These are phyloP conservation scores for Cygnus buccinator DNA, from an alignment of 2,113 vertebrate genomes.

Conservation along the genomic window DNA sequence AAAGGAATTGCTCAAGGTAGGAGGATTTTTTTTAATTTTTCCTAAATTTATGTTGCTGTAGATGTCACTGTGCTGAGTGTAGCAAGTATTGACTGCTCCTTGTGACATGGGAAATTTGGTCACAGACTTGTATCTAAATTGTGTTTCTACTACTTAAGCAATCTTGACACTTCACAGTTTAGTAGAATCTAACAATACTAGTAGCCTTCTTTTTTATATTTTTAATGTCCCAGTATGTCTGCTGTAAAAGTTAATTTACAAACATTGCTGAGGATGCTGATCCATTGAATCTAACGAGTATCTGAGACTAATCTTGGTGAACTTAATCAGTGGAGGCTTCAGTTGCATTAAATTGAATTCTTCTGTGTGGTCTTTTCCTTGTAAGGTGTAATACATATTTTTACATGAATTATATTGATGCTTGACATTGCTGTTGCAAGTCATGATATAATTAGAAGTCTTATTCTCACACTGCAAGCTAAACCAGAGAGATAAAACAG, in stretches of 20 bases:
- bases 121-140: background rate
- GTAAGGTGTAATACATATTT: background rate
- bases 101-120: background rate
- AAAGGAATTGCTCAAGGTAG: background rate
- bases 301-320: slow-evolving; percentile 42
- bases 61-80: background rate
- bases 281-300: background rate
- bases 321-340: slow-evolving; percentile 22
- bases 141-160: background rate
- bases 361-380: slow-evolving; percentile 5
- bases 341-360: slow-evolving; percentile 7
- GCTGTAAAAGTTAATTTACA: slow-evolving; percentile 27
- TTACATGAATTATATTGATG: background rate
- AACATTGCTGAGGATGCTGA: background rate
- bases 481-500: background rate
- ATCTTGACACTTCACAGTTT: background rate
- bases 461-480: background rate
- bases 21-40: background rate
- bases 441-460: background rate
- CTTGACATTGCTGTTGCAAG: background rate
- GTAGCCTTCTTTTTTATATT: background rate
- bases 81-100: background rate
- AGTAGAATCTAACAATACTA: background rate
- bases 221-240: background rate
- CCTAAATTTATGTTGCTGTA: background rate